Evolutionary conservation across 2,797 vertebrate genomes (phyloP).

Genomic region (Sebastes goodei): DNA sequence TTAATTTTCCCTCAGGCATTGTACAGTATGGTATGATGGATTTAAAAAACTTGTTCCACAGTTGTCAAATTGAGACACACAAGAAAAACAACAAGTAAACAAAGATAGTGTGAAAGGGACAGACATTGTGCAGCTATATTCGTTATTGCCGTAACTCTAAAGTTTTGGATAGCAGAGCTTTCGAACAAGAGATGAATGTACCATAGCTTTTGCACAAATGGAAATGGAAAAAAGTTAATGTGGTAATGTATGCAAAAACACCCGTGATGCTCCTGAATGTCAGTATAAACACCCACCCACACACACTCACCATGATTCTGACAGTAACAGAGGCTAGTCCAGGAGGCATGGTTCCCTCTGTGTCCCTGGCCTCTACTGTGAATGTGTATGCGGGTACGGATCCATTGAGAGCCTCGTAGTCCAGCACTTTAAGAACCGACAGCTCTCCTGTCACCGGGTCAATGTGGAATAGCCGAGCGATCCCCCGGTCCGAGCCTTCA

Average conservation of each 20-base stretch:
- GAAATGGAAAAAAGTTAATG: background rate
- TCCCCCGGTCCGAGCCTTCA: conserved; percentile 56
- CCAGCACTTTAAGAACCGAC: conserved; percentile 85
- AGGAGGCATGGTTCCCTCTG: conserved; percentile 91
- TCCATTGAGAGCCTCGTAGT: conserved; percentile 89
- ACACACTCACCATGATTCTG: conserved; percentile 85
- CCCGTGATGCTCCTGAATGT: background rate
- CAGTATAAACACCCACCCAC: conserved; percentile 5
- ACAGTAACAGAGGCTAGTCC: conserved; percentile 92
- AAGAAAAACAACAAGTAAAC: background rate
- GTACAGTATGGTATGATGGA: background rate
- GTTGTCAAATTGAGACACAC: background rate
- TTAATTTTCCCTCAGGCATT: background rate
- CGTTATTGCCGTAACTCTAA: background rate
- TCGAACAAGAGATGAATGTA: background rate
- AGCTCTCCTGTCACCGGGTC: conserved; percentile 88
- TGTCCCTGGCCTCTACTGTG: conserved; percentile 90
- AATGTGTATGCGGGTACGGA: conserved; percentile 87
- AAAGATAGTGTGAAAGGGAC: background rate
- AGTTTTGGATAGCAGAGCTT: background rate
- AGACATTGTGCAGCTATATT: background rate
- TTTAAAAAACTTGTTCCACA: conserved; percentile 5
- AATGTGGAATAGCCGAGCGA: conserved; percentile 84
- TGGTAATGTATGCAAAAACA: background rate
- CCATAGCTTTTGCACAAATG: background rate